These are phyloP conservation scores for Myoxocephalus aenaeus DNA, from an alignment of 2,797 vertebrate genomes.

Conservation along the genomic window DNA sequence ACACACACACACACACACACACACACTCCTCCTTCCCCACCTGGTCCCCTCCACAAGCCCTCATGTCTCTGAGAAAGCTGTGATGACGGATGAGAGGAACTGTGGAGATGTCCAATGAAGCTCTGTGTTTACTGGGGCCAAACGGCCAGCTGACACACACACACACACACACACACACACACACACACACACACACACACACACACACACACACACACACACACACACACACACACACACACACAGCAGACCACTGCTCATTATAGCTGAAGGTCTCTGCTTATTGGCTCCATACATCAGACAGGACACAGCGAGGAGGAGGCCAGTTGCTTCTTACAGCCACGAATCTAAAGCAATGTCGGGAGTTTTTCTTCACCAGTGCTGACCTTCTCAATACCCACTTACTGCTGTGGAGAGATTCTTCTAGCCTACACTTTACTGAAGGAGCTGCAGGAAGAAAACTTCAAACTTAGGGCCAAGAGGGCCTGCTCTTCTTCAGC, in stretches of 20 bases:
- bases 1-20: constrained; percentile 23
- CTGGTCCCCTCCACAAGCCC: constrained; percentile 50
- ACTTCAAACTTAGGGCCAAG: constrained; percentile 4
- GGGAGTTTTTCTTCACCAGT: constrained; percentile 7
- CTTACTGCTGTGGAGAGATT: constrained; percentile 25
- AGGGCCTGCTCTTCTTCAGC: constrained; percentile 27
- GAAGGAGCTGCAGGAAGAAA: constrained; percentile 10
- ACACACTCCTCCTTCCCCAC: constrained; percentile 49
- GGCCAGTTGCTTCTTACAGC: constrained; percentile 11
- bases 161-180: constrained; percentile 12
- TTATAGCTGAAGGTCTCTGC: constrained; percentile 55
- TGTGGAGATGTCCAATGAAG: constrained; percentile 45
- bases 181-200: constrained; percentile 1
- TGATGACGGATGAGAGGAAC: constrained; percentile 57
- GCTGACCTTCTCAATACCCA: constrained; percentile 22
- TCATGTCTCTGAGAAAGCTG: constrained; percentile 44
- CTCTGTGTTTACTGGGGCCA: constrained; percentile 60
- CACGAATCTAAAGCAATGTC: constrained; percentile 31
- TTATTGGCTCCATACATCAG: constrained; percentile 72
- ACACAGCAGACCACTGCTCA: constrained; percentile 40
- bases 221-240: constrained; percentile 12
- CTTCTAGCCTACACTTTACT: constrained; percentile 3
- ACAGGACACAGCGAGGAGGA: constrained; percentile 36
- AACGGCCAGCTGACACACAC: constrained; percentile 42
- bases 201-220: constrained; percentile 31